Evolutionary conservation across 1,140 invertebrate species (phyloP), one percentile per base, ranked within the genome.

Genomic region (Ptiloglossa arizonensis): DNA sequence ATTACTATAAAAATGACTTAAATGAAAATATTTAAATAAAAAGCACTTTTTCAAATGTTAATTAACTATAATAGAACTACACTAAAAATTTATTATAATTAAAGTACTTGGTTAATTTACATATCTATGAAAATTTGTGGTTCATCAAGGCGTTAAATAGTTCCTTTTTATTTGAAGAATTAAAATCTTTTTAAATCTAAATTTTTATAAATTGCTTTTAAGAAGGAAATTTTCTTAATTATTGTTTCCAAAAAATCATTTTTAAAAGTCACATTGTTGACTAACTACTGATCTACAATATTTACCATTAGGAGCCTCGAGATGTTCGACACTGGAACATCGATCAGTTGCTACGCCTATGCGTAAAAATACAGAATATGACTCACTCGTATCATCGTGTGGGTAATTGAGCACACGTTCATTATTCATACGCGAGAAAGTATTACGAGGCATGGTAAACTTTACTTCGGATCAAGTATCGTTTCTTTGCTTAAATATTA

Each of bases 301-400:
- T 48, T 48, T 66, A 73, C 35, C 38, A 8, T 32, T 15, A 57
- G 22, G 38, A 19, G 24, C 27, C 29, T 57, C 35, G 13, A 75
- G 38, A 15, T 75, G 6, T 41, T 75, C 41, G 32, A 32, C 54
- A 59, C 27, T 75, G 64, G 64, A 8, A 69, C 64, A 69, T 75
- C 73, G 73, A 50, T 44, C 60, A 38, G 73, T 63, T 67, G 41
- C 60, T 73, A 83, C 56, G 68, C 59, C 70, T 76, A 52, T 70
- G 76, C 63, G 63, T 46, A 19, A 83, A 79, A 82, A 71, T 29
- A 70, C 50, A 54, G 50, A 77, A 38, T 41, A 72, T 83, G 81
- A 83, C 64, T 83, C 81, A 83, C 54, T 27, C 44, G 38, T 67
- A 78, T 66, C 44, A 62, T 50, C 44, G 44, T 56, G 56, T 75